Evolutionary conservation across 2,797 vertebrate genomes (phyloP).

Genomic region (Uromys caudimaculatus): DNA sequence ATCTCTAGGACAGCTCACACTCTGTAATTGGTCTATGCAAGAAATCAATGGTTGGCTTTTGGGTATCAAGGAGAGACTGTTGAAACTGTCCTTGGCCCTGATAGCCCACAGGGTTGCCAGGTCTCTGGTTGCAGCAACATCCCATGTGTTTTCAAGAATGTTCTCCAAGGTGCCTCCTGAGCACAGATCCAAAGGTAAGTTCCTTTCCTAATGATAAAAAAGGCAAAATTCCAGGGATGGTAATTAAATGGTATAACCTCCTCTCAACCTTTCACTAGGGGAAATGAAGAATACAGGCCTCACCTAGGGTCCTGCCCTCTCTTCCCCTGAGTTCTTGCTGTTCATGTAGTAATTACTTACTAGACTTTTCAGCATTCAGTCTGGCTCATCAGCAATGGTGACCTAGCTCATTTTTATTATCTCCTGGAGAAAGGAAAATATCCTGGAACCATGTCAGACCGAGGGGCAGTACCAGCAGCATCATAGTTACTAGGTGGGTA

Average conservation of each 20-base stretch:
- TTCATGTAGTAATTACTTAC: fast-evolving
- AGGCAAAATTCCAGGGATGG: too few species aligned
- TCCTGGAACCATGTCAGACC: fast-evolving
- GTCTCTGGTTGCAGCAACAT: background rate
- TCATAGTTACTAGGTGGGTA: background rate
- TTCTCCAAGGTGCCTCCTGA: background rate
- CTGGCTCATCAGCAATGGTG: fast-evolving
- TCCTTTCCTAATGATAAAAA: background rate
- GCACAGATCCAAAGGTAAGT: too few species aligned
- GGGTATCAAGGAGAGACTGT: background rate
- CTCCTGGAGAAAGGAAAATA: background rate
- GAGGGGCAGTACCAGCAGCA: background rate
- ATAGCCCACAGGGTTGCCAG: background rate
- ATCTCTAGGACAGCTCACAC: too few species aligned
- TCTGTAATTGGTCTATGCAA: background rate
- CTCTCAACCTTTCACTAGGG: fast-evolving
- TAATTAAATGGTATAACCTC: fast-evolving
- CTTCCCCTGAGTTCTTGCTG: too few species aligned
- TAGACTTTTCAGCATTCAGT: fast-evolving
- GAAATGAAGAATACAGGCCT: fast-evolving
- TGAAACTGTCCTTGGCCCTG: background rate
- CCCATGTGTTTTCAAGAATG: background rate
- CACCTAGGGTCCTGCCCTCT: fast-evolving
- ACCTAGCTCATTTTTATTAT: fast-evolving
- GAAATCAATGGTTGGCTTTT: background rate